phyloP scores from a whole-genome alignment of 2,888 invertebrate species.

The Corythucha ciliata region DNA sequence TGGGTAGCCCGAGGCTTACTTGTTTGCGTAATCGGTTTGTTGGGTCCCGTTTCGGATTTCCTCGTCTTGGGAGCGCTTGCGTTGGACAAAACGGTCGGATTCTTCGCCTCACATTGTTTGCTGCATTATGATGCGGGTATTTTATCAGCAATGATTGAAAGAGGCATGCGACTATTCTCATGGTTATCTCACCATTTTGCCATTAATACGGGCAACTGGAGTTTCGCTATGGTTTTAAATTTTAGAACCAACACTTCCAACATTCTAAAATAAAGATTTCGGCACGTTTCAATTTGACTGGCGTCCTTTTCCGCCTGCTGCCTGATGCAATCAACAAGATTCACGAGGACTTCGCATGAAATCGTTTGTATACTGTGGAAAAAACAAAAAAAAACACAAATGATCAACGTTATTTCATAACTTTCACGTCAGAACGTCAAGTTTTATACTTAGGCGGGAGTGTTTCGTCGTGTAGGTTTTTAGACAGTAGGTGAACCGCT shows the following conservation, averaged over 20 bases:
- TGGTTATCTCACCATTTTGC: conserved; percentile 59
- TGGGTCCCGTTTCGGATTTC: conserved; percentile 23
- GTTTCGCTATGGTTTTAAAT: conserved; percentile 89
- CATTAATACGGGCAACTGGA: conserved; percentile 76
- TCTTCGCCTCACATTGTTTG: conserved; percentile 36
- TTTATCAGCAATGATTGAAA: conserved; percentile 21
- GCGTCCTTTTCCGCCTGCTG: conserved; percentile 70
- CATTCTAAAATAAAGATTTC: conserved; percentile 82
- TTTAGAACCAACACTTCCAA: conserved; percentile 92
- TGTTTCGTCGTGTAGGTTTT: conserved; percentile 94
- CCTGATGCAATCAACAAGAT: conserved; percentile 89
- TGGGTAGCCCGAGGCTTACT: not conserved
- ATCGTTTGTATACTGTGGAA: conserved; percentile 76
- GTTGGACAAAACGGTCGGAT: conserved; percentile 20
- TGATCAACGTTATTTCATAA: not conserved
- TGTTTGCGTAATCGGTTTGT: not conserved
- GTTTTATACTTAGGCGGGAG: conserved; percentile 58
- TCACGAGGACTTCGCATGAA: conserved; percentile 90
- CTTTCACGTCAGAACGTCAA: too few relatives aligned
- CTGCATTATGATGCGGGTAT: conserved; percentile 24
- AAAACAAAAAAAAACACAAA: not conserved
- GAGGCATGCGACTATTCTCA: conserved; percentile 2
- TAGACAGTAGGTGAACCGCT: conserved; percentile 88
- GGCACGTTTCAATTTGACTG: conserved; percentile 43
- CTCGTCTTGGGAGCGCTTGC: conserved; percentile 12